phyloP scores from a whole-genome alignment of 2,888 invertebrate genomes.

The Epicampocera succincta region DNA sequence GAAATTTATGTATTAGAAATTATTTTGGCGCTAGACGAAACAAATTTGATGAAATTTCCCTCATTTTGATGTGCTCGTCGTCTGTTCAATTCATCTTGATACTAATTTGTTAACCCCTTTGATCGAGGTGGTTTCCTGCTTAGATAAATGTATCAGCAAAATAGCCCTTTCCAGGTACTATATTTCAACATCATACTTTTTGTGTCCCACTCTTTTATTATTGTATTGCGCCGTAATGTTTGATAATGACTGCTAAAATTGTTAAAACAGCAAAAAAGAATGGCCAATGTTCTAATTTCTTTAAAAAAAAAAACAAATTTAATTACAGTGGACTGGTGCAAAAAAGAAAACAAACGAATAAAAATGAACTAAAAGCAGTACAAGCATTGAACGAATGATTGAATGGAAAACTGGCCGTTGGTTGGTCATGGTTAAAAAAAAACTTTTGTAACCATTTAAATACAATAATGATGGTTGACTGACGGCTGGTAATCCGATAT shows the following conservation, averaged over 20 bases:
- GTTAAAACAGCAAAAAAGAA: slow-evolving; percentile 11
- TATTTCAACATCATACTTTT: too few species aligned
- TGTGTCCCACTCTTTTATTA: background rate
- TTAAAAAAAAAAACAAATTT: slow-evolving; percentile 3
- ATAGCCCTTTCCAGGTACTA: too few species aligned
- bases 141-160: too few species aligned
- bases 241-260: slow-evolving; percentile 1
- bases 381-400: slow-evolving; percentile 8
- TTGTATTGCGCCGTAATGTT: slow-evolving; percentile 5
- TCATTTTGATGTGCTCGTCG: too few species aligned
- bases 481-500: slow-evolving; percentile 55
- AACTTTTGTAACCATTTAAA: slow-evolving; percentile 49
- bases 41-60: too few species aligned
- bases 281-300: background rate
- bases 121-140: too few species aligned
- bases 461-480: slow-evolving; percentile 49
- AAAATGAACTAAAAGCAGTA: background rate
- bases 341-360: slow-evolving; percentile 6
- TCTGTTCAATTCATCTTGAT: too few species aligned
- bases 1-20: too few species aligned
- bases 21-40: too few species aligned
- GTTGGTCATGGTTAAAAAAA: slow-evolving; percentile 52
- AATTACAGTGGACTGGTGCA: slow-evolving; percentile 19
- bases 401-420: background rate
- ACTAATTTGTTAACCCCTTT: too few species aligned